Percentiles rank a stretch among this genome's conserved stretches.
Conservation (phyloP, 2,113 vertebrate species). For the Osmerus eperlanus region DNA sequence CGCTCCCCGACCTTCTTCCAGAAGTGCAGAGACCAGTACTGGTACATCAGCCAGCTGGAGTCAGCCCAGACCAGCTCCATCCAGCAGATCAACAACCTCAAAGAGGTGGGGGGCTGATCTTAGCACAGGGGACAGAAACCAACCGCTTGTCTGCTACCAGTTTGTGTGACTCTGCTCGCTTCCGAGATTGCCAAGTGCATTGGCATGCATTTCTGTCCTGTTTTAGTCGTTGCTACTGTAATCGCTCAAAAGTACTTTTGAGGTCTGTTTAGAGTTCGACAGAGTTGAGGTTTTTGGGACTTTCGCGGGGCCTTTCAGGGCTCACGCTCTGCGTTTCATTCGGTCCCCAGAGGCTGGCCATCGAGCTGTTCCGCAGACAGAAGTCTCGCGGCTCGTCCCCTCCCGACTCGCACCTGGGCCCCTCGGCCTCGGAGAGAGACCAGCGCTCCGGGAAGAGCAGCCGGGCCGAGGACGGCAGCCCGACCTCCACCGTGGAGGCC, state of each 20-base stretch:
- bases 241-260: no score
- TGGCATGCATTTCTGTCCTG: no score
- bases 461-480: constrained; percentile 49
- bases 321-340: no score
- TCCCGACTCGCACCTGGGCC: constrained; percentile 81
- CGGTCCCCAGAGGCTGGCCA: constrained; percentile 80
- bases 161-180: not conserved
- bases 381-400: constrained; percentile 90
- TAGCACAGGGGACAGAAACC: not conserved
- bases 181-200: no score
- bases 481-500: constrained; percentile 57
- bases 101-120: constrained; percentile 78
- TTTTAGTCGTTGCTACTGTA: no score
- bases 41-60: constrained; percentile 97
- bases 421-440: constrained; percentile 74
- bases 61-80: constrained; percentile 90
- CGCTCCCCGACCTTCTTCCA: constrained; percentile 98
- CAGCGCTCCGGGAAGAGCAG: constrained; percentile 72
- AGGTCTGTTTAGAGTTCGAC: no score
- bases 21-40: constrained; percentile 96
- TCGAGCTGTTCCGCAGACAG: constrained; percentile 91
- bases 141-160: not conserved
- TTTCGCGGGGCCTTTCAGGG: no score
- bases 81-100: constrained; percentile 97
- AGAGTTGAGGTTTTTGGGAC: no score